Evolutionary conservation across 2,113 vertebrate species (phyloP), one percentile per base, ranked within the genome.

Genomic region (Sigmodon hispidus): DNA sequence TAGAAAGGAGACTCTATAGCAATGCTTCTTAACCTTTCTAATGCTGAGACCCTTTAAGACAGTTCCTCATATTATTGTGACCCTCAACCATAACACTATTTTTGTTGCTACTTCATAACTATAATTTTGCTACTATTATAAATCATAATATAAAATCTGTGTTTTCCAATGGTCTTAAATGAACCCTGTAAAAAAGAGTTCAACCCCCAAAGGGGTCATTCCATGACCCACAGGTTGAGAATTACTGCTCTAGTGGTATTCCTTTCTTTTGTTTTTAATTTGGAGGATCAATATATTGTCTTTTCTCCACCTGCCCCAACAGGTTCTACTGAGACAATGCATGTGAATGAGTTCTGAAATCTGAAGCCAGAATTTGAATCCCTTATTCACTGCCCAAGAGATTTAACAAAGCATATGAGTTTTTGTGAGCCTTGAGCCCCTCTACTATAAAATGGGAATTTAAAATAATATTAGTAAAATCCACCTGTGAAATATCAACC

Each of bases 381-480:
- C 45, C 94, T 80, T 1, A 19, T 26, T 65, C 89, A n/a, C 72
- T 91, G 19, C 40, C n/a, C 9, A 1, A 40, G 50, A 79, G 70
- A 59, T 43, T 8, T 79, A 19, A 67, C 43, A 87, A 72, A 31
- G 55, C 81, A 48, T 87, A 5, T 75, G n/a, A 91, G 12, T 16
- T 89, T 89, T 72, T 57, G 7, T 77, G 48, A 50, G 48, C 80
- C 87, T 96, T 94, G 8, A 17, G 31, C 63, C 83, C 77, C 79
- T 93, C 80, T 69, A 34, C 34, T 90, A 52, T 67, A 93, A 34
- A 67, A 77, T 15, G 29, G 34, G 8, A 36, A 52, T 81, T 40
- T 85, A 96, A 63, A 70, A 50, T 36, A 86, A 50, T 26, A 36
- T 24, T 86, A 67, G 48, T 26, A 61, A 85, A 40, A 48, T 3